Evolutionary conservation across 2,113 vertebrate species (phyloP).

Genomic region (Tragelaphus strepsiceros): DNA sequence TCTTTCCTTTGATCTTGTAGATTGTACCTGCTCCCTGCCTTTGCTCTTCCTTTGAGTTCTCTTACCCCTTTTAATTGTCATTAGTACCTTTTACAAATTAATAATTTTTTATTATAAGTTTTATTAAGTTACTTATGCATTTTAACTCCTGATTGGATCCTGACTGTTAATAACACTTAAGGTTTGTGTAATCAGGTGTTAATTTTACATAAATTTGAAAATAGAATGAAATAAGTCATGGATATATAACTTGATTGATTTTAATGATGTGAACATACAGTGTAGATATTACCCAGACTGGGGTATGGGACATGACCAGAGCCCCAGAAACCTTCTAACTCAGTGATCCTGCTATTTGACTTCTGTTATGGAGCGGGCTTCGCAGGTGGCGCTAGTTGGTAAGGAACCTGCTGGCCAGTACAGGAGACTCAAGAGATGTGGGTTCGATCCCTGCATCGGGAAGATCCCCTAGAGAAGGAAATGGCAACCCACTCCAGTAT

Average conservation of each 20-base stretch:
- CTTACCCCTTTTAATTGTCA: background rate
- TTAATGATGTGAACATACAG: background rate
- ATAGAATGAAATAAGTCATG: background rate
- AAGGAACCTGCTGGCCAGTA: background rate
- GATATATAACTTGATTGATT: background rate
- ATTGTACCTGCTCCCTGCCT: no score
- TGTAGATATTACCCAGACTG: background rate
- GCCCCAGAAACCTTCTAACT: background rate
- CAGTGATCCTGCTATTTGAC: background rate
- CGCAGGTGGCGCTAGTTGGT: accelerated
- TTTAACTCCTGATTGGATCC: background rate
- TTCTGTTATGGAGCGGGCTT: background rate
- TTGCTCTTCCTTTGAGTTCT: background rate
- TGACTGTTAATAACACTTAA: background rate
- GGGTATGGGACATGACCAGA: background rate
- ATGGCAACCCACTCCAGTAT: background rate
- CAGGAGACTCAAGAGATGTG: background rate
- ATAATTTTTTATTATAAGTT: background rate
- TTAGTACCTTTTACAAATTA: background rate
- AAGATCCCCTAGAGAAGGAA: background rate
- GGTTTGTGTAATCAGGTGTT: background rate
- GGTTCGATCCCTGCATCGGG: background rate
- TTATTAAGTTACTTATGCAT: background rate
- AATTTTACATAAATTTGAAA: background rate
- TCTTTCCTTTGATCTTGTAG: background rate